Evolutionary conservation across 2,113 vertebrate species (phyloP).

Genomic region (Eptesicus fuscus): DNA sequence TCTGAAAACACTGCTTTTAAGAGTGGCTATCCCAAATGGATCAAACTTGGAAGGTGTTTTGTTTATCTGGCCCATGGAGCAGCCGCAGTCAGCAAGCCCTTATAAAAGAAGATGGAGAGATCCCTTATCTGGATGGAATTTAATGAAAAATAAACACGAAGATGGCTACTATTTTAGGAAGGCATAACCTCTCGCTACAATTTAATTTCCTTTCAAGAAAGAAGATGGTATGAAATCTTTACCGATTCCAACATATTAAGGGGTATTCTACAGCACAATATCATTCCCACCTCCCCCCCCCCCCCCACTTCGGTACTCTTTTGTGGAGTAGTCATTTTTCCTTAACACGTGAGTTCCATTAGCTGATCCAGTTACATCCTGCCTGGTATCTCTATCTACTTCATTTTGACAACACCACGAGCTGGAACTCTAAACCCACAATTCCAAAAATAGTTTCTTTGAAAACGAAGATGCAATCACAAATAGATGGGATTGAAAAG

Average conservation of each 20-base stretch:
- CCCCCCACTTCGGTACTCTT: background rate
- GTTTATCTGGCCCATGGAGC: slow-evolving; percentile 54
- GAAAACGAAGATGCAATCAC: slow-evolving; percentile 66
- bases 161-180: slow-evolving; percentile 62
- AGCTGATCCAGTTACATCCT: slow-evolving; percentile 59
- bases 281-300: background rate
- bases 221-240: slow-evolving; percentile 28
- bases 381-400: slow-evolving; percentile 31
- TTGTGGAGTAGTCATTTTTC: slow-evolving; percentile 46
- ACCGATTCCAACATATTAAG: slow-evolving; percentile 16
- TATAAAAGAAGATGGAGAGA: slow-evolving; percentile 52
- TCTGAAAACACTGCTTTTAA: slow-evolving; percentile 48
- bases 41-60: slow-evolving; percentile 68
- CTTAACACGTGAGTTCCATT: slow-evolving; percentile 66
- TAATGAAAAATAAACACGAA: slow-evolving; percentile 73
- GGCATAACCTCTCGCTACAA: background rate
- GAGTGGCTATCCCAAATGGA: slow-evolving; percentile 59
- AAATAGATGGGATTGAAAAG: slow-evolving; percentile 56
- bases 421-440: slow-evolving; percentile 54
- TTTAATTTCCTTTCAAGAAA: slow-evolving; percentile 59
- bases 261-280: background rate
- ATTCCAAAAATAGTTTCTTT: slow-evolving; percentile 72
- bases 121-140: slow-evolving; percentile 63
- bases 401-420: slow-evolving; percentile 63
- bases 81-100: slow-evolving; percentile 18